Evolutionary conservation across 2,797 vertebrate genomes (phyloP).

Genomic region (Selene dorsalis): DNA sequence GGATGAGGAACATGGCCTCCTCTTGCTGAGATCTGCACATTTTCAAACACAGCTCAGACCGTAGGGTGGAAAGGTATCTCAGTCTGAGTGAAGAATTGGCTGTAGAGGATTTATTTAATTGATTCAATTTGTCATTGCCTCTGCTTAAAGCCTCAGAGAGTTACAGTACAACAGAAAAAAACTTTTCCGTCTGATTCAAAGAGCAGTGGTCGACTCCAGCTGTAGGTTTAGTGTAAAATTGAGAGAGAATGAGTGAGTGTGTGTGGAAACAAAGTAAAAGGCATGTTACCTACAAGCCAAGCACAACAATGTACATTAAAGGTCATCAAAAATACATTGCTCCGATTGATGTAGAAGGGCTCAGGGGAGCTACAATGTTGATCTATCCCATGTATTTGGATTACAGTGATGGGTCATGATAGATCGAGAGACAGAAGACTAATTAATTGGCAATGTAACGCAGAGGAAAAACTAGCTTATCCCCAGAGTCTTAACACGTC

Average conservation of each 20-base stretch:
- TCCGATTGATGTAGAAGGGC: conserved; percentile 13
- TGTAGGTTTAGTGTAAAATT: not conserved
- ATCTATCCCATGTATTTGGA: conserved; percentile 22
- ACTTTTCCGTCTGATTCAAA: not conserved
- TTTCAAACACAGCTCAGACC: conserved; percentile 32
- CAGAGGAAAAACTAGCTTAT: conserved; percentile 10
- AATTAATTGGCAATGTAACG: conserved; percentile 30
- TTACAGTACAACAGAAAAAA: conserved; percentile 12
- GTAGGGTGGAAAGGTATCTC: conserved; percentile 26
- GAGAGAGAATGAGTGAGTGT: not conserved
- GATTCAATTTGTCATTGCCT: conserved; percentile 63
- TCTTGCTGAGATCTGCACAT: conserved; percentile 55
- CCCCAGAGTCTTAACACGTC: conserved; percentile 6
- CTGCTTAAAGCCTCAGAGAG: conserved; percentile 19
- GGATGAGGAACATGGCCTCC: conserved; percentile 43
- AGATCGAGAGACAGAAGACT: conserved; percentile 13
- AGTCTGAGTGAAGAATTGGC: conserved; percentile 52
- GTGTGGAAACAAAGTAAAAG: not conserved
- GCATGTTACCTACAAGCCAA: conserved; percentile 19
- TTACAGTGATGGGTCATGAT: conserved; percentile 11
- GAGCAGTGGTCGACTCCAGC: not conserved
- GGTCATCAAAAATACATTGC: conserved; percentile 26
- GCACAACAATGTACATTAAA: conserved; percentile 1
- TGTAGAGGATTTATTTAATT: conserved; percentile 51
- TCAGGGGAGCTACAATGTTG: conserved; percentile 18